Conservation (phyloP, 2,888 invertebrate species). For the Carpatolechia fugitivella region DNA sequence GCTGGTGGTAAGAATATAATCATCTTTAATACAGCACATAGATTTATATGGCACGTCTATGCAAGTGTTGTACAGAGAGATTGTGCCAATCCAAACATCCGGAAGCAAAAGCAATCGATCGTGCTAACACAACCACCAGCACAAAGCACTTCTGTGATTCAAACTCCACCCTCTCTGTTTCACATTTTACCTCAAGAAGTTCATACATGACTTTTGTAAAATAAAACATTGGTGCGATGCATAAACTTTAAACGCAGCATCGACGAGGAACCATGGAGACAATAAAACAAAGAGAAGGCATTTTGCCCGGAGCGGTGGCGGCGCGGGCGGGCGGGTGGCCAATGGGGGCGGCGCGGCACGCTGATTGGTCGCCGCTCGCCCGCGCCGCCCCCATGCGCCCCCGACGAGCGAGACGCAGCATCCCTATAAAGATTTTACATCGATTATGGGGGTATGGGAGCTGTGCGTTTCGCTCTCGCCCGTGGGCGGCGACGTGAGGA, state of each 20-base stretch:
- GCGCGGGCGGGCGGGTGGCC: conserved; percentile 35
- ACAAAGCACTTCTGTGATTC: conserved; percentile 45
- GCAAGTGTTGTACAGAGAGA: no score
- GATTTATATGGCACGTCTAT: neutral
- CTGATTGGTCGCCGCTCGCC: conserved; percentile 27
- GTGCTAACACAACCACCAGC: conserved; percentile 42
- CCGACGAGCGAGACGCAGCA: conserved; percentile 69
- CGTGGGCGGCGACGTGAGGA: conserved; percentile 62
- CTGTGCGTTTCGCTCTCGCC: conserved; percentile 64
- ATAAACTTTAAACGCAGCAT: conserved; percentile 78
- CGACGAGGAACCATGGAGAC: conserved; percentile 76
- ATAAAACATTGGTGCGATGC: conserved; percentile 76
- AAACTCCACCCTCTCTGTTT: conserved; percentile 53
- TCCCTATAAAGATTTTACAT: conserved; percentile 68
- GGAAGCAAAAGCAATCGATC: neutral
- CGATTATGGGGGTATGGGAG: conserved; percentile 68
- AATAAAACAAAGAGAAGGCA: conserved; percentile 77
- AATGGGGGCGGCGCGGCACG: conserved; percentile 36
- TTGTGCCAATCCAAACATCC: no score
- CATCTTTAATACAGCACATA: neutral
- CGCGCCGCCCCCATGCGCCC: conserved; percentile 29
- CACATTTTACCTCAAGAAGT: conserved; percentile 68
- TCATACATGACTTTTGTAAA: conserved; percentile 75
- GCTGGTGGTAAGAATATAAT: no score
- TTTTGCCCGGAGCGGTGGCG: conserved; percentile 61